phyloP scores from a whole-genome alignment of 2,888 invertebrate genomes.

The Scrobipalpa atriplicella region DNA sequence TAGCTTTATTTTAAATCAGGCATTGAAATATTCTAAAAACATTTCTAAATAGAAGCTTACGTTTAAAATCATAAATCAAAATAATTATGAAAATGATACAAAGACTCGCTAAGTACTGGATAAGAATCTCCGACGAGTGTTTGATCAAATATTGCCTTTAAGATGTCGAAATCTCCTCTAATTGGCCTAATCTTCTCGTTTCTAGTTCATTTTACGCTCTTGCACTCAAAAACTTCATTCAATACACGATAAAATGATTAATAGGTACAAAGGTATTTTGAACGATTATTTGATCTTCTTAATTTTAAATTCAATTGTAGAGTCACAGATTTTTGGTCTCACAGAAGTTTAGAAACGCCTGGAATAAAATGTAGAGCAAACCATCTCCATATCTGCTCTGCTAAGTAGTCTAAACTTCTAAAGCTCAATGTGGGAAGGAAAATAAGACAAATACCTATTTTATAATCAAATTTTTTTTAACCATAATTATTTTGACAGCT shows the following conservation, averaged over 20 bases:
- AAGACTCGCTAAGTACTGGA: slow-evolving; percentile 35
- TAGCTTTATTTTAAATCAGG: not conserved
- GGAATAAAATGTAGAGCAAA: too few species aligned
- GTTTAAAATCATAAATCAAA: not conserved
- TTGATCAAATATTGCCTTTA: slow-evolving; percentile 59
- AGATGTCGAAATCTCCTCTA: slow-evolving; percentile 64
- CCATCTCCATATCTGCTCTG: too few species aligned
- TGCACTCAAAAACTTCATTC: slow-evolving; percentile 11
- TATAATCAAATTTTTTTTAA: too few species aligned
- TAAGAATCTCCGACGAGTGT: slow-evolving; percentile 39
- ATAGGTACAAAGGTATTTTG: not conserved
- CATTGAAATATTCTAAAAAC: not conserved
- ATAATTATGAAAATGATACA: slow-evolving; percentile 36
- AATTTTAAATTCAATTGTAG: too few species aligned
- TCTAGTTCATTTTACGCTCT: slow-evolving; percentile 55
- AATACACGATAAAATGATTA: not conserved
- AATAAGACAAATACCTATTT: too few species aligned
- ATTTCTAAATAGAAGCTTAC: not conserved
- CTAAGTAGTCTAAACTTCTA: too few species aligned
- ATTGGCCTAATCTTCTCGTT: slow-evolving; percentile 67
- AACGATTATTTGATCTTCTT: not conserved
- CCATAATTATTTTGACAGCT: too few species aligned
- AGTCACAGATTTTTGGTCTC: too few species aligned
- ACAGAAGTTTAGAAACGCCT: too few species aligned
- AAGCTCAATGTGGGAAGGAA: too few species aligned